These are phyloP conservation scores for Ctenopoma kingsleyae DNA, from an alignment of 2,797 vertebrate genomes.

Conservation along the genomic window DNA sequence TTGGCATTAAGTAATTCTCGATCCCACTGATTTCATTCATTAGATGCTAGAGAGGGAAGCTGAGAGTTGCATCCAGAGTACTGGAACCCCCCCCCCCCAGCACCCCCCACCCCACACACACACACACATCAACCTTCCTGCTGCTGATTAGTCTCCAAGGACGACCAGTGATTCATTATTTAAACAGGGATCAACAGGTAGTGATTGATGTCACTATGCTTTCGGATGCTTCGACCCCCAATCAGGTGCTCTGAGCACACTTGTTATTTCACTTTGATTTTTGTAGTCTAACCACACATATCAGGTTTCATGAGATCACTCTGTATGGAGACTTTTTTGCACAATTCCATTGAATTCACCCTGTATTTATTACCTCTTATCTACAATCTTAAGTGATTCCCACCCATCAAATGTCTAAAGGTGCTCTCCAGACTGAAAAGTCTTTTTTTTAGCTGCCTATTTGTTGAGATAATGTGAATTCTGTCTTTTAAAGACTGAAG, in stretches of 20 bases:
- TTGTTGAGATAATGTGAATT: neutral
- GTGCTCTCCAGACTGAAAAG: neutral
- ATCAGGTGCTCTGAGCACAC: constrained; percentile 9
- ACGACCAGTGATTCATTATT: constrained; percentile 60
- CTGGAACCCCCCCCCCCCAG: constrained; percentile 28
- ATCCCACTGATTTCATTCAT: constrained; percentile 56
- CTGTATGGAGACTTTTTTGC: neutral
- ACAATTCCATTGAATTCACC: neutral
- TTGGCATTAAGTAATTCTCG: constrained; percentile 55
- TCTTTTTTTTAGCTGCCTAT: neutral
- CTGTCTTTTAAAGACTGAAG: constrained; percentile 1
- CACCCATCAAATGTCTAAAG: neutral
- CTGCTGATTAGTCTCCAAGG: constrained; percentile 75
- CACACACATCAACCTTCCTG: constrained; percentile 55
- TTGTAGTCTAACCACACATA: neutral
- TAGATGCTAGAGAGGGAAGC: constrained; percentile 39
- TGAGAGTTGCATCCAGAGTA: constrained; percentile 61
- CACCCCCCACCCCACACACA: constrained; percentile 9
- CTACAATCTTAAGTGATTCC: neutral
- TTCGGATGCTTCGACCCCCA: constrained; percentile 22
- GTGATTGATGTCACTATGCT: constrained; percentile 45
- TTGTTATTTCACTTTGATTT: constrained; percentile 24
- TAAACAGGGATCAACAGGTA: constrained; percentile 59
- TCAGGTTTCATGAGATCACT: constrained; percentile 10
- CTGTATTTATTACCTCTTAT: neutral